Conservation (phyloP, 2,113 vertebrate species). For the Burhinus bistriatus region DNA sequence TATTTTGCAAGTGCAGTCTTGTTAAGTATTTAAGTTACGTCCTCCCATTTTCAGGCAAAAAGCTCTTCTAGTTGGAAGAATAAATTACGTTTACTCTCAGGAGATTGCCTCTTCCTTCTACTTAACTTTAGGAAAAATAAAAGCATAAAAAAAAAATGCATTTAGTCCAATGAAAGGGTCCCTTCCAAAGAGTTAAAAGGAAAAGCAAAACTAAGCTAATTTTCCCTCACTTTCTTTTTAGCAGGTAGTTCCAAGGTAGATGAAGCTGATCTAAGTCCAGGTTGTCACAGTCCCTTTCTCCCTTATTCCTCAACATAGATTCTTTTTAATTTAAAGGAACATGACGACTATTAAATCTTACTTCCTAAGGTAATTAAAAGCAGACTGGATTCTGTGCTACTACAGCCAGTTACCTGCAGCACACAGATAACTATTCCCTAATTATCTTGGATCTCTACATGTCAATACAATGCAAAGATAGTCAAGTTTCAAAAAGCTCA, state of each 20-base stretch:
- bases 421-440: not conserved
- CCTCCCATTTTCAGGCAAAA: not conserved
- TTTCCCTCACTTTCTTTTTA: not conserved
- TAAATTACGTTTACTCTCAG: fast-evolving
- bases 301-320: not conserved
- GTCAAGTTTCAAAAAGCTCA: not conserved
- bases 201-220: not conserved
- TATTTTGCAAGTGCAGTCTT: not conserved
- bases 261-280: not conserved
- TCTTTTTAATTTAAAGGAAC: not conserved
- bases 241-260: not conserved
- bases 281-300: not conserved
- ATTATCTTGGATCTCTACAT: not conserved
- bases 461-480: not conserved
- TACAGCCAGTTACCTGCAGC: not conserved
- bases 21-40: not conserved
- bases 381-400: not conserved
- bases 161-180: not conserved
- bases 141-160: not conserved
- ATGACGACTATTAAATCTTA: not conserved
- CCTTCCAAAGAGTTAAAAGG: not conserved
- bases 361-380: not conserved
- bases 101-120: not conserved
- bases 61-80: not conserved
- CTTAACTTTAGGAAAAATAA: not conserved